Evolutionary conservation across 2,113 vertebrate species (phyloP), one percentile per base, ranked within the genome.

Genomic region (Pangasianodon hypophthalmus): DNA sequence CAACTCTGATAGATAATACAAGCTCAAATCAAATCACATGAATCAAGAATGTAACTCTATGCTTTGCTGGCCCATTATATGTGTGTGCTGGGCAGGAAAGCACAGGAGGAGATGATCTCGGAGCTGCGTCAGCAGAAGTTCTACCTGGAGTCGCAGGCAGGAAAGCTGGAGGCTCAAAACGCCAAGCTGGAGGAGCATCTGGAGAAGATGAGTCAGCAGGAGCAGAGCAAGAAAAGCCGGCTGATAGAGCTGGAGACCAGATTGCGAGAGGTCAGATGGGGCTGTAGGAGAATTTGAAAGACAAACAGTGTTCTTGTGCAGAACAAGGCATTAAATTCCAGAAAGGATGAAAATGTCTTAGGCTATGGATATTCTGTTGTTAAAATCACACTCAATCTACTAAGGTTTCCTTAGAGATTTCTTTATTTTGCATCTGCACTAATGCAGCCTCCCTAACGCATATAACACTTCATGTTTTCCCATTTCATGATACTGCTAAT

Each of bases 51-150:
- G 79, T 88, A 79, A 60, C 41, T n/a, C 13, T 62, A 29, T 37
- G 73, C 37, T n/a, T 46, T 79, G 58, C n/a, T 84, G 37, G 32
- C 19, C 11, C 24, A 41, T n/a, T 88, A 32, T 88, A 87, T 85
- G 88, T 91, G 77, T 91, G 24, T 41, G 79, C 41, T 62, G 58
- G 75, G 71, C 89, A 99, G 98, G 98, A 99, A 99, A 98, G 98
- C 98, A 89, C 98, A 99, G 92, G 98, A 99, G 92, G 98, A 99
- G 94, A 99, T 99, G 98, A 99, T 99, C 93, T 99, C 98, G 84
- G 98, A 99, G 93, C 97, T 99, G 88, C 96, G 98, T 86, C 98
- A 99, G 93, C 98, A 99, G 95, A 99, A 99, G 94, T 99, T 99
- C 95, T 99, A 99, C 93, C 94, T 99, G 95, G 98, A 99, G 95